Base-by-base conservation (phyloP, 2,797 vertebrate species). In the Brachyalestes nurse region DNA sequence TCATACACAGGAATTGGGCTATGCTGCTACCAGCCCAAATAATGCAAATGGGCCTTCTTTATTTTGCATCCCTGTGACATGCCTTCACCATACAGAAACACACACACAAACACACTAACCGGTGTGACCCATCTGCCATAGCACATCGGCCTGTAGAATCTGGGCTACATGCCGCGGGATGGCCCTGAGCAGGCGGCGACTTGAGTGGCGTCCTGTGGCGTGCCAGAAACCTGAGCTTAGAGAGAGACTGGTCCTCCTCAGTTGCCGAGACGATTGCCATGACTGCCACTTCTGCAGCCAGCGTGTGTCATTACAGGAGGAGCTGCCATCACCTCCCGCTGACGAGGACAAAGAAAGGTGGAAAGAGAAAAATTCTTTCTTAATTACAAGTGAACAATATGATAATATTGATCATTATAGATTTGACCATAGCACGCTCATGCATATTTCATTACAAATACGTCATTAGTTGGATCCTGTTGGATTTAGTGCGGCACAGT, bases 41-140 rank as follows among this genome's bases (percentile, higher is more conserved):
- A 9, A 21, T 45, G 9, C 40, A 47, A 12, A 47, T 45, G 17
- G 0, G 12, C 9, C 57, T 62, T 49, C 7, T 16, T 1, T 14
- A 17, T 51, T 64, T 75, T 34, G 17, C 23, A 64, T 40, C 6
- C 17, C 40, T 6, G 2, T 12, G 65, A 42, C 6, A 47, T 21
- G 12, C 6, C 55, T 57, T 57, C n/a, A 12, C 10, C 7, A 17
- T 16, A 34, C n/a, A 40, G 13, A 55, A 5, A 12, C 38, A 55
- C 2, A 28, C 3, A 49, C 9, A 55, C 1, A 28, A 3, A 49
- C 9, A 38, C n/a, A 76, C 74, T 21, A 17, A 99, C 98, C 98
- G 21, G 97, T 98, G 85, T 97, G 96, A 60, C 98, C 98, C 97
- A 99, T 98, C 89, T 98, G 97, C 97, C 98, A 99, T 49, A 99